phyloP scores from a whole-genome alignment of 2,888 invertebrate genomes.

The Merodon equestris region DNA sequence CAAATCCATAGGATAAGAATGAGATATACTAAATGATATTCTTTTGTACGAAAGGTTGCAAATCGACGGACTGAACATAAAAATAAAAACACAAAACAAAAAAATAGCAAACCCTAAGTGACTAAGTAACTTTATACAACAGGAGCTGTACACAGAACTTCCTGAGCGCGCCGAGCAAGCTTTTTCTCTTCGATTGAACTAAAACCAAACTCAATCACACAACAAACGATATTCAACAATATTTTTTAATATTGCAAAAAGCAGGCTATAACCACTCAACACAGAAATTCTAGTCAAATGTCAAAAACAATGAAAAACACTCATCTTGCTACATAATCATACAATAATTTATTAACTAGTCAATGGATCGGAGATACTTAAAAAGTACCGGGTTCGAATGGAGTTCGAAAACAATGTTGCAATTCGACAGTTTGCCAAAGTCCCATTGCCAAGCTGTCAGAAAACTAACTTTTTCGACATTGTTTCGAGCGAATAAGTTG shows the following conservation, averaged over 20 bases:
- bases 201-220: constrained; percentile 28
- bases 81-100: no score
- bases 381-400: constrained; percentile 12
- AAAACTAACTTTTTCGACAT: not conserved
- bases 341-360: constrained; percentile 18
- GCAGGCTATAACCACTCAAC: constrained; percentile 2
- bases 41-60: constrained; percentile 63
- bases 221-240: constrained; percentile 38
- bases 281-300: not conserved
- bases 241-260: constrained; percentile 58
- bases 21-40: constrained; percentile 45
- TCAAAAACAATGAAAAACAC: constrained; percentile 4
- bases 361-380: not conserved
- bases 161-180: constrained; percentile 30
- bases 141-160: constrained; percentile 36
- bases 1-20: constrained; percentile 42
- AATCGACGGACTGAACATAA: constrained; percentile 67
- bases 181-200: not conserved
- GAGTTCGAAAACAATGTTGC: constrained; percentile 35
- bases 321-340: constrained; percentile 31
- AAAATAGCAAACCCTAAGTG: constrained; percentile 14
- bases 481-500: constrained; percentile 18
- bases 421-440: no score
- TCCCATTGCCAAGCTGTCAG: no score
- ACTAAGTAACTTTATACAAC: constrained; percentile 60